A percentile compares a stretch with the other conserved stretches of the same genome.
phyloP scores from a whole-genome alignment of 1,140 invertebrate genomes.

The Drosophila ironensis region DNA sequence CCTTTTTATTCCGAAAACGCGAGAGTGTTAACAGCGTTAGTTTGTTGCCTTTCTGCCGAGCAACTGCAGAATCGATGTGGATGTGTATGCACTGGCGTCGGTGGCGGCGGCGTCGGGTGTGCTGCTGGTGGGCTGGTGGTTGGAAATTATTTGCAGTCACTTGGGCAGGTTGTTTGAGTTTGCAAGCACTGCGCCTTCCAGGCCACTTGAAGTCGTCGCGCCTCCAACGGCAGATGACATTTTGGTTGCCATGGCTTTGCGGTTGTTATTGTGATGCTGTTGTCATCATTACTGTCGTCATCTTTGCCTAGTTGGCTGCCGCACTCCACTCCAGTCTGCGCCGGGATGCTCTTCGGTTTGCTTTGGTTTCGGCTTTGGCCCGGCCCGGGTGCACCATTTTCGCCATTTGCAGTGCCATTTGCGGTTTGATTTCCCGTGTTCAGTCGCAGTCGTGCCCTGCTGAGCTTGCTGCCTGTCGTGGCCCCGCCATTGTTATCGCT shows the following conservation, averaged over 20 bases:
- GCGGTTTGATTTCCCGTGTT: conserved; percentile 62
- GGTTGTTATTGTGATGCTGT: conserved; percentile 49
- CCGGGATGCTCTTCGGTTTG: not conserved
- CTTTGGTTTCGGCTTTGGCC: conserved; percentile 1
- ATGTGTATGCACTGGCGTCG: too few relatives aligned
- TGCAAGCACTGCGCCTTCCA: conserved; percentile 9
- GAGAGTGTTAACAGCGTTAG: conserved; percentile 50
- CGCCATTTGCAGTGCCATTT: conserved; percentile 65
- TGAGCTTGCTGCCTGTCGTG: not conserved
- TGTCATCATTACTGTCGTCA: conserved; percentile 51
- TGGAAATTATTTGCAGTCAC: conserved; percentile 61
- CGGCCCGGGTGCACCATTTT: conserved; percentile 42
- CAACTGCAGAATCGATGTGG: conserved; percentile 14
- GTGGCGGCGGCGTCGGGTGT: not conserved
- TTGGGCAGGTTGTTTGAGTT: conserved; percentile 56
- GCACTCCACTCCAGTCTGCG: not conserved
- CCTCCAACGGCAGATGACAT: conserved; percentile 22
- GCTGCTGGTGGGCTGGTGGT: not conserved
- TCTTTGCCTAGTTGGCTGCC: conserved; percentile 21
- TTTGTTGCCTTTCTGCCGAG: conserved; percentile 36
- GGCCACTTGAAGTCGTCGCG: conserved; percentile 43
- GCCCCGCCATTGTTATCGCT: conserved; percentile 13
- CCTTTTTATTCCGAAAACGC: conserved; percentile 59
- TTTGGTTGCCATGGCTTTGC: conserved; percentile 52
- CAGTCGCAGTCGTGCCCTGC: conserved; percentile 20